These are phyloP conservation scores for Chelonus formosanus DNA, from an alignment of 2,888 invertebrate genomes.

Conservation along the genomic window DNA sequence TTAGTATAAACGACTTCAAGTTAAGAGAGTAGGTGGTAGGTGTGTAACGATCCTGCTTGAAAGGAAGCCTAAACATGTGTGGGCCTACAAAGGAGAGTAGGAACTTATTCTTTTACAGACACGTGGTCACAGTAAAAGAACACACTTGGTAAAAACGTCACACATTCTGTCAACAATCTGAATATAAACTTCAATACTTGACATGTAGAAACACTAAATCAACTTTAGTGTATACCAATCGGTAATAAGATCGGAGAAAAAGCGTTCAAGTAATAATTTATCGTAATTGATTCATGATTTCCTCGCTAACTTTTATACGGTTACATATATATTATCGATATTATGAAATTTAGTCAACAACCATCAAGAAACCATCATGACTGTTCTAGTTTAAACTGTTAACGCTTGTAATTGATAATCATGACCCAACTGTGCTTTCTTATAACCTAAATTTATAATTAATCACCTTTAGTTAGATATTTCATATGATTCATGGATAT, in stretches of 20 bases:
- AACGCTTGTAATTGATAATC: too few species aligned
- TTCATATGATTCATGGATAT: too few species aligned
- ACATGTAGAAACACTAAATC: constrained; percentile 19
- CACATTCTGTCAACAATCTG: constrained; percentile 1
- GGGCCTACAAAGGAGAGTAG: constrained; percentile 35
- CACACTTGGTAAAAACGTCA: constrained; percentile 15
- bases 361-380: too few species aligned
- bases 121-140: constrained; percentile 7
- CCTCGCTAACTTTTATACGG: too few species aligned
- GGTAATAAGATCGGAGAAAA: constrained; percentile 16
- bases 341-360: too few species aligned
- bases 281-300: constrained; percentile 1
- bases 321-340: too few species aligned
- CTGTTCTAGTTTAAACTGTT: too few species aligned
- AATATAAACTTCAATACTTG: constrained; percentile 11
- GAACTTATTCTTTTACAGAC: not conserved
- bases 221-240: constrained; percentile 10
- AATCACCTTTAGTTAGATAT: too few species aligned
- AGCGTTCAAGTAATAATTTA: constrained; percentile 6
- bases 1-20: constrained; percentile 23
- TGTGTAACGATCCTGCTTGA: constrained; percentile 51
- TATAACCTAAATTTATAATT: too few species aligned
- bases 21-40: constrained; percentile 43
- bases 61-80: constrained; percentile 50
- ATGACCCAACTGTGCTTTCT: too few species aligned